Evolutionary conservation across 2,888 invertebrate genomes (phyloP), one percentile per base, ranked within the genome.

Genomic region (Sussaba pulchella): DNA sequence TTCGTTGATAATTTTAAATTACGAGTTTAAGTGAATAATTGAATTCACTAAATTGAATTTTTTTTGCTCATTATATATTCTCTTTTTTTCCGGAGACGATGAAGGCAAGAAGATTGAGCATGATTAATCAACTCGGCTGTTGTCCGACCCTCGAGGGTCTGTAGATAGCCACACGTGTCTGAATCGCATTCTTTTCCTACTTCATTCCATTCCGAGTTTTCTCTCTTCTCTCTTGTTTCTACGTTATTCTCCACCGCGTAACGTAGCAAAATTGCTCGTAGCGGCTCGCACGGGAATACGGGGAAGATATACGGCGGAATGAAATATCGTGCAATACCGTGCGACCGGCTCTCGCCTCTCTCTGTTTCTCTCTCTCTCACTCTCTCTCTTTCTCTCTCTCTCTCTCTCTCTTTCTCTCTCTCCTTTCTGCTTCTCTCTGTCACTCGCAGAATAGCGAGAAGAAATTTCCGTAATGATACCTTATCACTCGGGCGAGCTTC

Each of bases 261-360:
- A 45, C 77, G 61, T 64, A 67, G 70, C 81, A 78, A 85, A 83
- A 85, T 85, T 85, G 83, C 82, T 81, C 59, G 73, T 66, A 77
- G 78, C 82, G 74, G 73, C 78, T 85, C 77, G 81, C 81, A 64
- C 66, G 79, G 74, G 83, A 79, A 76, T 81, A 57, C 66, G 66
- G 75, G 72, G 85, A 82, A 73, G 67, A 82, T 78, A 82, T 78
- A 84, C 79, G 69, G 70, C 76, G 76, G 83, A 83, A 84, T 87
- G 87, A 87, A 85, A 86, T 86, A 85, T 84, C 84, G 83, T 75
- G 82, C 82, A 85, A 84, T 85, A 83, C 77, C 83, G 67, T 71
- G 54, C 17, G 31, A n/a, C 31, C 31, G 31, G 31, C 57, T 57
- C 57, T 14, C 8, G 57, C 14, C 31, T 21, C 57, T 77, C 43